Base-by-base conservation (phyloP, 1,140 invertebrate genomes). In the Apocrypta bakeri region DNA sequence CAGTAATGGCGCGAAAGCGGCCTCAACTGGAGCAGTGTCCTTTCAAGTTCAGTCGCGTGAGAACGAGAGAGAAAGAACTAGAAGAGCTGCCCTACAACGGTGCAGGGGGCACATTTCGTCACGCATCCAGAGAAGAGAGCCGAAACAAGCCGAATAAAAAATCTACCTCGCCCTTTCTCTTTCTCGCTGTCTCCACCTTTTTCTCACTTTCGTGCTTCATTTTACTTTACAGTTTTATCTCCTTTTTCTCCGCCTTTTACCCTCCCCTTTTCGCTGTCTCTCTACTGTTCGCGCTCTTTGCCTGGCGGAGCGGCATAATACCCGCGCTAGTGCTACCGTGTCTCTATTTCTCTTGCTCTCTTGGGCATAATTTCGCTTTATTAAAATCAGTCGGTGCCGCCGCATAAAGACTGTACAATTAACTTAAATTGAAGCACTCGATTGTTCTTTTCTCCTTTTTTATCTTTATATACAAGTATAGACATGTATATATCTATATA, bases 321-420 rank as follows among this genome's bases (percentile, higher is more conserved):
- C 21, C 17, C 48, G 17, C 21, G 14, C 21, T 4, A 6, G 48
- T 21, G 48, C 21, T 42, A 6, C 17, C 48, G 48, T 21, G 17
- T 56, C 29, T 69, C 12, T 17, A n/a, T n/a, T 33, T 69, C 68
- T 33, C 31, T 69, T 21, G 9, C 29, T 27, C 68, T 1, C 4
- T 24, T 27, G 21, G 31, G 69, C 69, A 72, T 73, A 73, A 73
- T 73, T 73, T 73, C 37, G 71, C 71, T 73, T 73, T 73, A 73
- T 73, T 73, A 73, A 73, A 69, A 69, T 69, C 33, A 69, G 29
- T 12, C 25, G 27, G 29, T 31, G 68, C 17, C 17, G 21, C 12
- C 68, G 68, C 68, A 31, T 21, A 68, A 72, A 40, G 69, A 48
- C 68, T 9, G 68, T 33, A 71, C 68, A 33, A 71, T 37, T 71